Evolutionary conservation across 1,140 invertebrate species (phyloP).

Genomic region (Grapholita molesta): DNA sequence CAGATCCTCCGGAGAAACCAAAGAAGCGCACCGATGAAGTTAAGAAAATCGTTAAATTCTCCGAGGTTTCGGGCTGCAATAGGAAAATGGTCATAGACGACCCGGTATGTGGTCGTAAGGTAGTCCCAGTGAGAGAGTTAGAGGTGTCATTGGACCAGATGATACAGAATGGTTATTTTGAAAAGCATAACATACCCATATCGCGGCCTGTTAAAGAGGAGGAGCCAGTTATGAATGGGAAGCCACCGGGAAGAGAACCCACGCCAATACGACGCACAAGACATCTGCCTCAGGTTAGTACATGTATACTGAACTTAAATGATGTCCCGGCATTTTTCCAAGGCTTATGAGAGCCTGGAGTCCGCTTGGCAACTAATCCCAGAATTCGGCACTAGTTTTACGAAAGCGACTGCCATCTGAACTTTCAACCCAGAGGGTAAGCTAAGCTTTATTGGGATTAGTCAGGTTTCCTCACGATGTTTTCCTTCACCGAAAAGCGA

Average conservation of each 20-base stretch:
- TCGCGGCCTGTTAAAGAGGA: slow-evolving; percentile 31
- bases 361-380: too few species aligned
- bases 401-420: too few species aligned
- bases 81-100: slow-evolving; percentile 71
- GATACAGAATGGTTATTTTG: slow-evolving; percentile 72
- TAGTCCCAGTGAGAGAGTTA: slow-evolving; percentile 68
- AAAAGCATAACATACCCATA: slow-evolving; percentile 73
- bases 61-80: slow-evolving; percentile 72
- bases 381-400: too few species aligned
- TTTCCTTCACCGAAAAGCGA: too few species aligned
- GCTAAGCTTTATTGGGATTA: too few species aligned
- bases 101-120: slow-evolving; percentile 56
- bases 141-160: slow-evolving; percentile 75
- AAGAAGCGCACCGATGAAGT: slow-evolving; percentile 52
- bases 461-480: too few species aligned
- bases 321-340: too few species aligned
- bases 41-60: slow-evolving; percentile 76
- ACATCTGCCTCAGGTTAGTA: slow-evolving; percentile 71
- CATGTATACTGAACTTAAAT: too few species aligned
- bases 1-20: slow-evolving; percentile 47
- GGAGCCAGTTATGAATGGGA: slow-evolving; percentile 49
- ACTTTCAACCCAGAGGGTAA: too few species aligned
- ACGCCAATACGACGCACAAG: slow-evolving; percentile 51
- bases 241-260: slow-evolving; percentile 45
- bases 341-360: too few species aligned